Evolutionary conservation across 2,888 invertebrate genomes (phyloP).

Genomic region (Stegophylla sp.): DNA sequence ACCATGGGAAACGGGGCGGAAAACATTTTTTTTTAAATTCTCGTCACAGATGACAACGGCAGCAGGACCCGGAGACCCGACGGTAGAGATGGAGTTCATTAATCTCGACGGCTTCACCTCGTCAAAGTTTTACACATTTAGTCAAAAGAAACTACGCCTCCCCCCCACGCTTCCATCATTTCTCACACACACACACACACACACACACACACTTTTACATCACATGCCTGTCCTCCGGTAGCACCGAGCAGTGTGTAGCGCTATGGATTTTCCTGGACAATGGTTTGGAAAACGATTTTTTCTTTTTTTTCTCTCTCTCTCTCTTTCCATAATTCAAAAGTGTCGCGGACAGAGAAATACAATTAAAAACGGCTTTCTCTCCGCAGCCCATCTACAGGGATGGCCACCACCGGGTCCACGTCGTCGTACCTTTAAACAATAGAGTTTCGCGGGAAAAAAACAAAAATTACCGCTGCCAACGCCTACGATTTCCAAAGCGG

Average conservation of each 20-base stretch:
- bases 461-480: slow-evolving; percentile 29
- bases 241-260: not conserved
- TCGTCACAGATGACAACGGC: slow-evolving; percentile 14
- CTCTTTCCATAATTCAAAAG: slow-evolving; percentile 33
- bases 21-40: slow-evolving; percentile 40
- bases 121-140: slow-evolving; percentile 47
- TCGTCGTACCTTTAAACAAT: slow-evolving; percentile 6
- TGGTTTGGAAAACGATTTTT: slow-evolving; percentile 49
- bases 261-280: slow-evolving; percentile 43
- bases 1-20: not conserved
- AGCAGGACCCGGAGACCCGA: not conserved
- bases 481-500: not conserved
- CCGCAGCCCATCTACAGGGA: not conserved
- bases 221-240: not conserved
- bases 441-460: slow-evolving; percentile 16
- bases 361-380: slow-evolving; percentile 32
- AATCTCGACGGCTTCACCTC: slow-evolving; percentile 41
- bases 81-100: slow-evolving; percentile 26
- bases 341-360: slow-evolving; percentile 44
- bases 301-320: no score
- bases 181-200: no score
- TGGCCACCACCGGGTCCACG: no score
- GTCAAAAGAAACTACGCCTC: slow-evolving; percentile 36
- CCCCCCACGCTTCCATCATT: not conserved
- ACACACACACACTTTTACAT: no score